phyloP scores from a whole-genome alignment of 2,113 vertebrate species.

The Lophura nycthemera region DNA sequence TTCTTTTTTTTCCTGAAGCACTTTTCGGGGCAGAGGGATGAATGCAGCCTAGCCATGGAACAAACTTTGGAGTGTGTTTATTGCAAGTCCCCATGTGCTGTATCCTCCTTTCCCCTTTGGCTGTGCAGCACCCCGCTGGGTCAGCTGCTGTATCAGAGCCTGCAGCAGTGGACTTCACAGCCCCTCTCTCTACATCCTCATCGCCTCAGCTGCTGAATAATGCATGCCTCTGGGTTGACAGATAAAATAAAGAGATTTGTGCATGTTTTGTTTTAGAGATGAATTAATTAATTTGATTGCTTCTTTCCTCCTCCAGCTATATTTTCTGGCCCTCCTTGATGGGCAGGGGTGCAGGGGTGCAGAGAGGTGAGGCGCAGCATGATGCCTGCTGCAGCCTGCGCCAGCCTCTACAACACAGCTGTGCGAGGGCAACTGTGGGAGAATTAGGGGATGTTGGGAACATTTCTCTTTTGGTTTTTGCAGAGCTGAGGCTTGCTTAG shows the following conservation, averaged over 20 bases:
- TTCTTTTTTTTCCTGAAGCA: neutral
- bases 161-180: slow-evolving; percentile 33
- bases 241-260: slow-evolving; percentile 78
- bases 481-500: neutral
- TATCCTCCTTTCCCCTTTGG: neutral
- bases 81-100: neutral
- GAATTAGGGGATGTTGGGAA: accelerated
- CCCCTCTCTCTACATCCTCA: slow-evolving; percentile 47
- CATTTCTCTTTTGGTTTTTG: neutral
- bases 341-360: neutral
- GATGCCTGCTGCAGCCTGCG: neutral
- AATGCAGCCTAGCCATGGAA: neutral
- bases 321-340: neutral
- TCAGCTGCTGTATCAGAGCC: slow-evolving; percentile 47
- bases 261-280: slow-evolving; percentile 64
- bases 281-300: slow-evolving; percentile 74
- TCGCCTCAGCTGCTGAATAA: slow-evolving; percentile 72
- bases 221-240: slow-evolving; percentile 58
- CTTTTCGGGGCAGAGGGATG: neutral
- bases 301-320: slow-evolving; percentile 11
- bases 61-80: neutral
- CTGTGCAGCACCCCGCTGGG: slow-evolving; percentile 23
- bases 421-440: neutral
- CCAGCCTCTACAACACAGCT: neutral
- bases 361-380: accelerated